Base-by-base conservation (phyloP, 1,140 invertebrate genomes). In the Megalonaias nervosa region DNA sequence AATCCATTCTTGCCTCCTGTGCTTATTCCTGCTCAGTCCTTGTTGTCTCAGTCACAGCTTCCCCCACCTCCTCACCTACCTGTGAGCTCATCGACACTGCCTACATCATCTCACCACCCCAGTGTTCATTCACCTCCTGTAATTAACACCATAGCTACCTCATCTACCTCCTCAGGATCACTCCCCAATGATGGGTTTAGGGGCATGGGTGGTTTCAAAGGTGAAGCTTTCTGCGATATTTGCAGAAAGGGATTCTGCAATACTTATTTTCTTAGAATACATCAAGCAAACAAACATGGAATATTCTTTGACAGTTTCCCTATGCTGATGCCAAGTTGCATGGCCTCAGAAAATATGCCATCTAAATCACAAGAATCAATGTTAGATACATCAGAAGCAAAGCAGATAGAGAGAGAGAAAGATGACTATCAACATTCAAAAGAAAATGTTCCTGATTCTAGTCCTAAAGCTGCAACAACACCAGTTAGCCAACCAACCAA, bases 181-280 rank as follows among this genome's bases (percentile, higher is more conserved):
- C 16, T 77, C n/a, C 60, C 81, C 12, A 81, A 71, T 74, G 82
- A 83, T 77, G 65, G 77, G 17, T 77, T 83, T 15, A 60, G 82
- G n/a, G 77, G 81, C 59, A 86, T 86, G 77, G 82, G 84, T 19
- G 80, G 83, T 48, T 73, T 86, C 14, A 87, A 87, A 66, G 71
- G 69, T n/a, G 89, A 87, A 67, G 84, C 87, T 17, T 98, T 97
- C 88, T 98, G 97, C 90, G 96, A 98, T 86, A 94, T 98, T 66
- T 99, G 97, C 88, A 96, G 95, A 87, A 98, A 98, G 89, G 97
- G 98, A 90, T 98, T 98, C 88, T 98, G 95, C 89, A 98, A 98
- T 87, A 92, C 91, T 78, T 92, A 92, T 81, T 92, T 92, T 75
- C 84, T 93, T 26, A 91, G 93, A 78, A 92, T 92, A 21, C 93